A percentile compares a stretch with the other conserved stretches of the same genome.
Conservation (phyloP, 2,113 vertebrate genomes). For the Cariama cristata region DNA sequence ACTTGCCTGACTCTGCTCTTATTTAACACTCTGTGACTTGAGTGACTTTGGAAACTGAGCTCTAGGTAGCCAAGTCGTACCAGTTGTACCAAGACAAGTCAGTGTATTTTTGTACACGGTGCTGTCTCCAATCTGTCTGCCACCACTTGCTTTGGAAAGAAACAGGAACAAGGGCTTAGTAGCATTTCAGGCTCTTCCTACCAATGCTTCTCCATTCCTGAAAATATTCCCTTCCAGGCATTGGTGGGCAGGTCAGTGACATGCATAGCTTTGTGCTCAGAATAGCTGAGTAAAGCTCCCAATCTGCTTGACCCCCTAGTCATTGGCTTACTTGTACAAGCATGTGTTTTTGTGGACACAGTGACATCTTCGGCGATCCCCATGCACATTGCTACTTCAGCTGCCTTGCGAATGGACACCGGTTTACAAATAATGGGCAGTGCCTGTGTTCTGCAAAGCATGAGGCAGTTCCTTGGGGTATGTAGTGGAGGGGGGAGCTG, state of each 20-base stretch:
- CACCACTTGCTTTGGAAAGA: not conserved
- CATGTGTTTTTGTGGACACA: not conserved
- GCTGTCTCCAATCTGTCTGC: not conserved
- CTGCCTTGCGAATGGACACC: not conserved
- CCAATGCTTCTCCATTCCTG: not conserved
- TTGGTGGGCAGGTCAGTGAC: not conserved
- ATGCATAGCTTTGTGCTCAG: not conserved
- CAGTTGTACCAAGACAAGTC: not conserved
- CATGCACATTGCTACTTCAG: not conserved
- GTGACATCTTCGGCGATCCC: not conserved
- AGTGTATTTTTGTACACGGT: not conserved
- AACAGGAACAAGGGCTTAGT: not conserved
- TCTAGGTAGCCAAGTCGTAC: not conserved
- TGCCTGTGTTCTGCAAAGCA: not conserved
- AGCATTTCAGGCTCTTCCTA: not conserved
- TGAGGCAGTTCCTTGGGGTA: not conserved
- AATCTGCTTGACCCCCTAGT: not conserved
- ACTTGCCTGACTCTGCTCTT: not conserved
- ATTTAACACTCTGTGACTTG: not conserved
- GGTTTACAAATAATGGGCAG: not conserved
- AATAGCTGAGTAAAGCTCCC: not conserved
- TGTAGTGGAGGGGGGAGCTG: not conserved
- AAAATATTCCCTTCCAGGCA: not conserved
- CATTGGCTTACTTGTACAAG: not conserved
- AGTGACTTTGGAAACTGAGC: not conserved